Evolutionary conservation across 2,888 invertebrate genomes (phyloP).

Genomic region (Drosophila anomalata): DNA sequence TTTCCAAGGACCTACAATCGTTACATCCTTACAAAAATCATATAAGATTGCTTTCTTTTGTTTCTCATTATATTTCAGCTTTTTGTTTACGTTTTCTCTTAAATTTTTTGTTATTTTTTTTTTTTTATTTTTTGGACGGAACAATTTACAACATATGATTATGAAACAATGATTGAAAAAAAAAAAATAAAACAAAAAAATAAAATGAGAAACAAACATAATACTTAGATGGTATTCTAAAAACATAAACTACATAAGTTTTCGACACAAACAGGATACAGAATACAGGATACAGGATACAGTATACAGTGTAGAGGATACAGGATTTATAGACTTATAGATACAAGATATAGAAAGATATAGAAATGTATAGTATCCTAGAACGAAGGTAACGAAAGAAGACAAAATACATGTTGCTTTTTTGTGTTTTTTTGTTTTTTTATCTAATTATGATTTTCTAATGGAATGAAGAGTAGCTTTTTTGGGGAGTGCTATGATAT

Average conservation of each 20-base stretch:
- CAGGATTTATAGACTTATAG: slow-evolving; percentile 7
- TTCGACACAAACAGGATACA: not conserved
- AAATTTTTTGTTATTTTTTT: slow-evolving; percentile 32
- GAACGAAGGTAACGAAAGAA: slow-evolving; percentile 31
- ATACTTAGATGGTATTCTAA: slow-evolving; percentile 43
- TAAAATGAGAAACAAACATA: slow-evolving; percentile 36
- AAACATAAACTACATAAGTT: slow-evolving; percentile 28
- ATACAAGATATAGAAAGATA: slow-evolving; percentile 26
- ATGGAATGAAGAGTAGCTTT: slow-evolving; percentile 65
- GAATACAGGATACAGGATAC: not conserved
- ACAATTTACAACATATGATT: slow-evolving; percentile 79
- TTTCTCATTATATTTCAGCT: slow-evolving; percentile 39
- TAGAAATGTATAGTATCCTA: slow-evolving; percentile 4
- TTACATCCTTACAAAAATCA: slow-evolving; percentile 17
- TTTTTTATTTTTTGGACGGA: slow-evolving; percentile 69
- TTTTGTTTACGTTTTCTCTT: slow-evolving; percentile 37
- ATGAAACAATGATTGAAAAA: slow-evolving; percentile 70
- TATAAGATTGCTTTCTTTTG: slow-evolving; percentile 9
- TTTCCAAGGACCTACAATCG: slow-evolving; percentile 29
- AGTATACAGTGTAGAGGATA: slow-evolving; percentile 1
- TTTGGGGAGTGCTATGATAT: slow-evolving; percentile 32
- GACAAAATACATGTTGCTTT: slow-evolving; percentile 1
- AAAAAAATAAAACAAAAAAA: slow-evolving; percentile 39
- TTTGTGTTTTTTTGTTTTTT: not conserved
- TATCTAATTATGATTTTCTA: slow-evolving; percentile 52